These are phyloP conservation scores for Oreochromis aureus DNA, from an alignment of 2,113 vertebrate genomes.

Conservation along the genomic window DNA sequence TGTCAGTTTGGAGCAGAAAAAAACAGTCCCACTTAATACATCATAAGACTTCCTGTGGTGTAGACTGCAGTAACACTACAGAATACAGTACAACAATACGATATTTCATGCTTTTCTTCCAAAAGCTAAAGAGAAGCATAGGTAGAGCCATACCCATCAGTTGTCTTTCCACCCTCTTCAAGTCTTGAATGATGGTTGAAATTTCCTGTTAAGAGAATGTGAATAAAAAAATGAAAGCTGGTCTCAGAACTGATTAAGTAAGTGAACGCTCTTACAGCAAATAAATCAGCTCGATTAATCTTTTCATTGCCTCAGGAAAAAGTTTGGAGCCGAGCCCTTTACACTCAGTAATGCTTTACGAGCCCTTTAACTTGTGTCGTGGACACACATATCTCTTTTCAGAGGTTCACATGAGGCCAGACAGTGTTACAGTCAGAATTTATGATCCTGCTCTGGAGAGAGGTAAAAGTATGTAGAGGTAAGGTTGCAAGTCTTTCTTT, in stretches of 20 bases:
- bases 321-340: not conserved
- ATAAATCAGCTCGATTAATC: not conserved
- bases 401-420: slow-evolving; percentile 33
- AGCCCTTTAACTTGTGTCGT: not conserved
- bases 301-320: not conserved
- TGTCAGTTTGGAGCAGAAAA: slow-evolving; percentile 40
- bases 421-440: slow-evolving; percentile 14
- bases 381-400: not conserved
- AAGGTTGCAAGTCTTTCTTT: not conserved
- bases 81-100: not conserved
- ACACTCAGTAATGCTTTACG: slow-evolving; percentile 22
- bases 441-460: not conserved
- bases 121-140: not conserved
- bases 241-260: not conserved
- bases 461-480: not conserved
- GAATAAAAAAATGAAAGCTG: not conserved
- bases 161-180: slow-evolving; percentile 91
- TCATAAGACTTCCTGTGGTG: not conserved
- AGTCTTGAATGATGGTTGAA: slow-evolving; percentile 87
- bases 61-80: not conserved
- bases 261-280: not conserved
- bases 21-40: not conserved
- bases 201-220: slow-evolving; percentile 79
- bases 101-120: not conserved
- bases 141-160: slow-evolving; percentile 78